phyloP scores from a whole-genome alignment of 2,888 invertebrate species.

The Parnassius smintheus region DNA sequence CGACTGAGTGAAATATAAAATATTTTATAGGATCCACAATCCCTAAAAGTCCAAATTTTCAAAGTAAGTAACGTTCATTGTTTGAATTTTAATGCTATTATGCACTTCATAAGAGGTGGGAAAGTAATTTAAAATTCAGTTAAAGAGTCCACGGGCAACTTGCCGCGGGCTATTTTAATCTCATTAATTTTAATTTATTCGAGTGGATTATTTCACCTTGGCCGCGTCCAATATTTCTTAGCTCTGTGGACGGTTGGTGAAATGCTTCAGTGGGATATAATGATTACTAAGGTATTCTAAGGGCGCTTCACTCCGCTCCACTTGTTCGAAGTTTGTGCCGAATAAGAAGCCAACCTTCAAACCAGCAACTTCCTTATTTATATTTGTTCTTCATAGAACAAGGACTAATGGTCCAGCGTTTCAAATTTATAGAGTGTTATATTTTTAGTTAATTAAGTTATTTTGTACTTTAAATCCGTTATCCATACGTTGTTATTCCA shows the following conservation, averaged over 20 bases:
- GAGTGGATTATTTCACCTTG: constrained; percentile 65
- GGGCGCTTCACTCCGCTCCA: constrained; percentile 9
- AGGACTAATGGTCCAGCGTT: too few relatives aligned
- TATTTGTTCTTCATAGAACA: constrained; percentile 3
- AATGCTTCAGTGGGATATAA: constrained; percentile 22
- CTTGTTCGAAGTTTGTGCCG: constrained; percentile 4
- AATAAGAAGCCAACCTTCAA: not conserved
- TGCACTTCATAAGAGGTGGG: constrained; percentile 73
- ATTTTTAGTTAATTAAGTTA: too few relatives aligned
- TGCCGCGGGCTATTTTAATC: constrained; percentile 68
- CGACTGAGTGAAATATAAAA: too few relatives aligned
- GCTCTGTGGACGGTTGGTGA: constrained; percentile 16
- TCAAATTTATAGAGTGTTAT: too few relatives aligned
- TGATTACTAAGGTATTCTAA: constrained; percentile 20
- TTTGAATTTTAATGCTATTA: constrained; percentile 72
- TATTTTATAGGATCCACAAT: too few relatives aligned
- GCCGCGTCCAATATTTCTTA: constrained; percentile 54
- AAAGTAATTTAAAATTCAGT: constrained; percentile 75
- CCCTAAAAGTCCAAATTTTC: not conserved
- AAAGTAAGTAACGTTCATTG: constrained; percentile 44
- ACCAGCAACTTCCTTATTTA: not conserved
- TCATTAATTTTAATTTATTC: constrained; percentile 79
- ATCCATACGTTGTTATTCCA: constrained; percentile 13
- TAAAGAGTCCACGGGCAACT: constrained; percentile 53
- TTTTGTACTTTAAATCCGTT: too few relatives aligned